Conservation (phyloP, 2,113 vertebrate genomes). For the Cololabis saira region DNA sequence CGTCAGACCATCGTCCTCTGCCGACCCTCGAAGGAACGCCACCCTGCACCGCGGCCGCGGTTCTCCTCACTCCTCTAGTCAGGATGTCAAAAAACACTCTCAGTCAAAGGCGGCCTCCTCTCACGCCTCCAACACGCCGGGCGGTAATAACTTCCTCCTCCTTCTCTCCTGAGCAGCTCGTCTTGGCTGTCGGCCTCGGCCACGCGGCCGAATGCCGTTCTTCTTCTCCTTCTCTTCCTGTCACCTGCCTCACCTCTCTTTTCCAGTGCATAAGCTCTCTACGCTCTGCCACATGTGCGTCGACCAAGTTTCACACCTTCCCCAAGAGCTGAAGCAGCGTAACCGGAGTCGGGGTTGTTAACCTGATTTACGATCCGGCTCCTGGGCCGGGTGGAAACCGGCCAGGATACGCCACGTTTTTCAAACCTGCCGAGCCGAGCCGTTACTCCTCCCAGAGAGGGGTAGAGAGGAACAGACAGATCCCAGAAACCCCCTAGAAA, state of each 20-base stretch:
- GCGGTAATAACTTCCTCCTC: constrained; percentile 70
- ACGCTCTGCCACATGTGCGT: constrained; percentile 50
- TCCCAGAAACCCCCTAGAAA: not conserved
- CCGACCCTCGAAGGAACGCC: constrained; percentile 61
- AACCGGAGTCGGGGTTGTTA: constrained; percentile 52
- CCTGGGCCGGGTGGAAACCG: constrained; percentile 45
- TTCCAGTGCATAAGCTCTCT: constrained; percentile 20
- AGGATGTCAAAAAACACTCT: constrained; percentile 52
- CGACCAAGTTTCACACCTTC: constrained; percentile 51
- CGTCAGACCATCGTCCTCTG: constrained; percentile 39
- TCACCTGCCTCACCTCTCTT: constrained; percentile 15
- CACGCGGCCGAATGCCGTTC: constrained; percentile 4
- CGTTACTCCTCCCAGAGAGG: constrained; percentile 23
- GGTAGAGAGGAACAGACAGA: constrained; percentile 20
- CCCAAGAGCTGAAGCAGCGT: constrained; percentile 31
- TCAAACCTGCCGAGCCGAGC: constrained; percentile 54
- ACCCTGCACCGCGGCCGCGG: constrained; percentile 26
- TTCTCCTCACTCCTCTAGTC: constrained; percentile 48
- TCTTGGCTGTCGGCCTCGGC: constrained; percentile 13
- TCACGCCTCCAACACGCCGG: constrained; percentile 59
- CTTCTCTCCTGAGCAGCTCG: constrained; percentile 18
- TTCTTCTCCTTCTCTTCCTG: not conserved
- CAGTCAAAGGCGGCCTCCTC: constrained; percentile 59
- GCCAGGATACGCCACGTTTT: constrained; percentile 63
- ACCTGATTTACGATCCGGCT: constrained; percentile 61